Percentiles rank a stretch among this genome's conserved stretches.
Conservation (phyloP, 2,888 invertebrate species). For the Metopia argyrocephala region DNA sequence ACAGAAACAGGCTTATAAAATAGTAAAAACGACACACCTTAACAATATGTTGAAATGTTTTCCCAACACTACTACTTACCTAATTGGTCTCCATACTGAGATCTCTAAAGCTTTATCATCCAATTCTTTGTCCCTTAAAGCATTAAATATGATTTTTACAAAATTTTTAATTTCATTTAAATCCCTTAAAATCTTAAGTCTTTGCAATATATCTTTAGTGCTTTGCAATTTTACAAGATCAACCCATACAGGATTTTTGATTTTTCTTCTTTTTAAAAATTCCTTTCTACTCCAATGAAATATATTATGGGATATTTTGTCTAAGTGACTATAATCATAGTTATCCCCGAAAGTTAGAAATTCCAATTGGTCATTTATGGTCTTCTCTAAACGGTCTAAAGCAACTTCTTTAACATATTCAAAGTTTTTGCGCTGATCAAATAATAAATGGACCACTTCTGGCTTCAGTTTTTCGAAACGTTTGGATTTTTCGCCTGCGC, state of each 20-base stretch:
- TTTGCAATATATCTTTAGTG: slow-evolving; percentile 21
- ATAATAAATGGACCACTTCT: background rate
- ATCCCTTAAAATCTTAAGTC: slow-evolving; percentile 27
- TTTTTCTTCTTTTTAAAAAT: slow-evolving; percentile 25
- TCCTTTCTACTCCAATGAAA: slow-evolving; percentile 46
- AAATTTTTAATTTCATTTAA: slow-evolving; percentile 31
- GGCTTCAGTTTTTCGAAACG: background rate
- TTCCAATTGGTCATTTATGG: slow-evolving; percentile 29
- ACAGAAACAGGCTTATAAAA: too few relatives aligned
- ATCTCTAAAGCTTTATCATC: background rate
- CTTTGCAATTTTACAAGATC: slow-evolving; percentile 26
- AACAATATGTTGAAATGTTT: too few relatives aligned
- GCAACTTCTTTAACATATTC: slow-evolving; percentile 21
- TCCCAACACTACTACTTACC: too few relatives aligned
- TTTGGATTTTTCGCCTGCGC: background rate
- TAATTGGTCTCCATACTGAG: slow-evolving; percentile 13
- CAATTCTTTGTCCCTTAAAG: background rate
- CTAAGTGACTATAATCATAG: background rate
- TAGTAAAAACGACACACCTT: too few relatives aligned
- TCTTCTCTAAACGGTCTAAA: slow-evolving; percentile 18
- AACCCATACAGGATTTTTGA: slow-evolving; percentile 48
- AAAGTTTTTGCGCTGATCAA: background rate
- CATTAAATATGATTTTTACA: slow-evolving; percentile 27
- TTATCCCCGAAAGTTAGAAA: background rate
- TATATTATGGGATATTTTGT: slow-evolving; percentile 34